A percentile compares a stretch with the other conserved stretches of the same genome.
phyloP scores from a whole-genome alignment of 1,140 invertebrate species.

The Bombyx mandarina region DNA sequence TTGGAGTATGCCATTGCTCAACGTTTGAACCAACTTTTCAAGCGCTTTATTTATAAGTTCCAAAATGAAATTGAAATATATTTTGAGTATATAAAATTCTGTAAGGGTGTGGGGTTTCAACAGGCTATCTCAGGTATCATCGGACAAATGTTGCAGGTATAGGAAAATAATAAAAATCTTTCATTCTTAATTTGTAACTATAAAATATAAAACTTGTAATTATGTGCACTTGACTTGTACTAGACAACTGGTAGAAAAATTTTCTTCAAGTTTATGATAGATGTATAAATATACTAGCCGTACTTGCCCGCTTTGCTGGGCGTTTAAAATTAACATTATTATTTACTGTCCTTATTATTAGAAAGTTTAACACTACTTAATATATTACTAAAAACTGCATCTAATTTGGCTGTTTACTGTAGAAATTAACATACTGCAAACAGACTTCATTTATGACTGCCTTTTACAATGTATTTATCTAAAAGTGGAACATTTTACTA shows the following conservation, averaged over 20 bases:
- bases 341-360: no score
- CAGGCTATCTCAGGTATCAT: constrained; percentile 53
- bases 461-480: background rate
- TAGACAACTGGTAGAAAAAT: no score
- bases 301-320: no score
- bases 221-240: no score
- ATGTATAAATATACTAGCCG: no score
- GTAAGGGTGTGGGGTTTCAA: constrained; percentile 73
- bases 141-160: constrained; percentile 61
- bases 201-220: background rate
- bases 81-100: constrained; percentile 81
- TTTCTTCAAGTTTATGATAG: no score
- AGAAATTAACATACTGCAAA: no score
- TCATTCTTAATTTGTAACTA: background rate
- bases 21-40: constrained; percentile 77
- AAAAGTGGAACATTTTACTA: no score
- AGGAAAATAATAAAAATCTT: background rate
- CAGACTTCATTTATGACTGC: background rate
- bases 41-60: constrained; percentile 74
- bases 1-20: constrained; percentile 78
- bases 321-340: no score
- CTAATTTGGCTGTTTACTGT: no score
- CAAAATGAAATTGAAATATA: constrained; percentile 79
- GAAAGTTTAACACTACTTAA: no score
- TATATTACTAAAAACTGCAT: no score